Percentiles rank a stretch among this genome's conserved stretches.
Conservation (phyloP, 2,113 vertebrate genomes). For the Apistogramma diplotaenia region DNA sequence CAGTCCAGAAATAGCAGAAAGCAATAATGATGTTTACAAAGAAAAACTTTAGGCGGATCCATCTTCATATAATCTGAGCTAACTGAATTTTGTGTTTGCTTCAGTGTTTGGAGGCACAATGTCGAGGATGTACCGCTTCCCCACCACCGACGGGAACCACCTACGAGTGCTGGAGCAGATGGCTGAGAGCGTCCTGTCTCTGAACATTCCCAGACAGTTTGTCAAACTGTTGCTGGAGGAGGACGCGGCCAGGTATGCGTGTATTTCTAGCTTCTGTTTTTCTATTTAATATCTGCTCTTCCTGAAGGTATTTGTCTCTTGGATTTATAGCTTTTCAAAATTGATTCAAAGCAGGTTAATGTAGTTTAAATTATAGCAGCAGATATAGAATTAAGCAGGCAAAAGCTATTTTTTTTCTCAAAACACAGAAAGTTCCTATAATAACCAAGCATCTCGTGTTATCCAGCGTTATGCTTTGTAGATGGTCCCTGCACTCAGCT, state of each 20-base stretch:
- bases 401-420: too few relatives aligned
- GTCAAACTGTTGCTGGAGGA: constrained; percentile 95
- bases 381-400: too few relatives aligned
- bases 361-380: background rate
- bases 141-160: constrained; percentile 93
- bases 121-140: constrained; percentile 96
- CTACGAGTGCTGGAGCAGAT: constrained; percentile 96
- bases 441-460: too few relatives aligned
- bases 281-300: too few relatives aligned
- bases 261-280: background rate
- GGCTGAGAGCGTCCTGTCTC: constrained; percentile 91
- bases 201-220: constrained; percentile 93
- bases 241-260: constrained; percentile 85
- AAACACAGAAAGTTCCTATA: too few relatives aligned
- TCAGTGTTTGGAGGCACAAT: constrained; percentile 95
- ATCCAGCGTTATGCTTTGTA: too few relatives aligned
- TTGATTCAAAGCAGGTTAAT: background rate
- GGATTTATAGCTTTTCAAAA: background rate
- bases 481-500: too few relatives aligned
- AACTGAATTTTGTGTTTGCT: background rate
- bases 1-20: constrained; percentile 4
- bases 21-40: background rate
- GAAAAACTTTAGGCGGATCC: background rate
- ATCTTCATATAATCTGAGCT: background rate
- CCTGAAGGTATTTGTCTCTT: too few relatives aligned